Percentiles rank a stretch among this genome's conserved stretches.
phyloP scores from a whole-genome alignment of 2,888 invertebrate genomes.

The Vanessa cardui region DNA sequence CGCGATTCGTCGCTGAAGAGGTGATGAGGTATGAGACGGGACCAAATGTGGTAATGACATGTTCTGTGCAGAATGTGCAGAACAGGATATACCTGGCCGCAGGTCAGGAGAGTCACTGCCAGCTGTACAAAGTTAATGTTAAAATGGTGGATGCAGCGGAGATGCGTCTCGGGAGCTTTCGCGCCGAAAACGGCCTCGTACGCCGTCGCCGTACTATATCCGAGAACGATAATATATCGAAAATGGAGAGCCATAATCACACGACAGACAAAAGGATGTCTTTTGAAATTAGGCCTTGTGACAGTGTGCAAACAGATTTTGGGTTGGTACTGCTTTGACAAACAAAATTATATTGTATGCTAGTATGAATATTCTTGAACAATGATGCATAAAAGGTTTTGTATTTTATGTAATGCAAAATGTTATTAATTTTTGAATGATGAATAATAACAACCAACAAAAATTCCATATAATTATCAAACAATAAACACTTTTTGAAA shows the following conservation, averaged over 20 bases:
- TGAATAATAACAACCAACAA: too few species aligned
- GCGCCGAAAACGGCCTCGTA: constrained; percentile 76
- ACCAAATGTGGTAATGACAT: constrained; percentile 95
- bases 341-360: background rate
- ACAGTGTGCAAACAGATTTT: constrained; percentile 94
- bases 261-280: constrained; percentile 84
- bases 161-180: constrained; percentile 81
- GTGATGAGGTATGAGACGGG: constrained; percentile 95
- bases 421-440: too few species aligned
- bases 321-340: constrained; percentile 67
- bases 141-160: constrained; percentile 82
- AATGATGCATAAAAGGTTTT: too few species aligned
- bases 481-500: too few species aligned
- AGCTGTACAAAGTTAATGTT: constrained; percentile 89
- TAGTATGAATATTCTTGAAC: background rate
- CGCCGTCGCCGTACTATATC: constrained; percentile 78
- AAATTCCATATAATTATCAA: too few species aligned
- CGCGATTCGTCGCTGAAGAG: constrained; percentile 92
- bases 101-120: constrained; percentile 96
- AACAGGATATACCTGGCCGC: constrained; percentile 92
- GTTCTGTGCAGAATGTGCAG: constrained; percentile 87
- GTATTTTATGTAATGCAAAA: too few species aligned
- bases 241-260: constrained; percentile 70
- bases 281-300: constrained; percentile 89
- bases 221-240: constrained; percentile 79